Base-by-base conservation (phyloP, 2,888 invertebrate genomes). In the Zygogramma bicolorata region DNA sequence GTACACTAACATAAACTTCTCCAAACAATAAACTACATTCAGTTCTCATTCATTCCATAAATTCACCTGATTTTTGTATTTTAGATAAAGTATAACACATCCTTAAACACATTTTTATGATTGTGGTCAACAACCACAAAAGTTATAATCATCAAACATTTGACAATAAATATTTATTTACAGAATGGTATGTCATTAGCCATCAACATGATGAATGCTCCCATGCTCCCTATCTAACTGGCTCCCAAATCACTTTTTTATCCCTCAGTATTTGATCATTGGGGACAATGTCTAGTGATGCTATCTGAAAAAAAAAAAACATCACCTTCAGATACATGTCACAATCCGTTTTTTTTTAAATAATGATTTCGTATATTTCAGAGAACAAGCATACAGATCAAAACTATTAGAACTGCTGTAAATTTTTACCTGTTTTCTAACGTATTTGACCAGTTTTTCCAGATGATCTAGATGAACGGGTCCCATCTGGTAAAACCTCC, bases 391-490 rank as follows among this genome's bases (percentile, higher is more conserved):
- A 8, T 27, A 46, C n/a, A 65, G 15, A 22, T 65, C 8, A 2
- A 34, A 65, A 20, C 27, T 15, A 8, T 42, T 46, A 20, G 15
- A 4, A 1, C 15, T 29, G 20, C 13, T 40, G 18, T 74, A 71
- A 81, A 79, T n/a, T n/a, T n/a, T 84, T 86, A 94, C 92, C 89
- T 95, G 94, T 86, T 92, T 91, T 72, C 96, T 90, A 63, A 96
- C 90, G 83, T 95, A 95, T 82, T 90, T 90, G 0, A 97, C 91
- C 80, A 96, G 86, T 65, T 87, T 88, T 81, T 95, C 95, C 71
- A 97, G 81, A 71, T 91, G 84, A 76, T 89, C 89, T 13, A 92
- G 91, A 81, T 93, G 89, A n/a, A 90, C 88, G 80, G 91, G 89
- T 46, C 91, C 87, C 79, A 90, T 89, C 77, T 90, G 90, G 81